A percentile compares a stretch with the other conserved stretches of the same genome.
Evolutionary conservation across 2,888 invertebrate genomes (phyloP).

Genomic region (Epicampocera succincta): DNA sequence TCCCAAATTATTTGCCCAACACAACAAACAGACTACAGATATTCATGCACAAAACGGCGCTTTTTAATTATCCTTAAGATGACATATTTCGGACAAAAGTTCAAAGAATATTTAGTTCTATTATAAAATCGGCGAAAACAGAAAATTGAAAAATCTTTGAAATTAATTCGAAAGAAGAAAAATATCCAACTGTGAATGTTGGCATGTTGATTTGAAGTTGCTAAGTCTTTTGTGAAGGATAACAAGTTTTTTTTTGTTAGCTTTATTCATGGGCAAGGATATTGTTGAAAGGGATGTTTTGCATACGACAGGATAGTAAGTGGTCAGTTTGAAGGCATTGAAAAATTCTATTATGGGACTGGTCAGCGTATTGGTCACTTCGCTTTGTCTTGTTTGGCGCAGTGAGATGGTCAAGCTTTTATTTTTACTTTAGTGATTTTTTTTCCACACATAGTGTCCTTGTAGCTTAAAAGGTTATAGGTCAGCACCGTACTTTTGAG

Average conservation of each 20-base stretch:
- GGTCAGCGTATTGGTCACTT: constrained; percentile 79
- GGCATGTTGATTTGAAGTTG: constrained; percentile 17
- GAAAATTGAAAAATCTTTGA: constrained; percentile 43
- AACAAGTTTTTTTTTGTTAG: constrained; percentile 72
- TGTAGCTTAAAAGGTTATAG: constrained; percentile 75
- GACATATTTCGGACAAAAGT: constrained; percentile 72
- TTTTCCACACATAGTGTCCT: constrained; percentile 54
- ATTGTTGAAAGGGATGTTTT: constrained; percentile 68
- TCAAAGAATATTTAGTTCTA: constrained; percentile 45
- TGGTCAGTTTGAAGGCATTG: constrained; percentile 61
- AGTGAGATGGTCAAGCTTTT: constrained; percentile 60
- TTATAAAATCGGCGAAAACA: not conserved
- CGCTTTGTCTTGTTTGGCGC: constrained; percentile 71
- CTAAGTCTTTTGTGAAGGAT: constrained; percentile 74
- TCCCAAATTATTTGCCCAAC: constrained; percentile 2
- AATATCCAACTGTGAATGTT: constrained; percentile 64
- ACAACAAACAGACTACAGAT: constrained; percentile 74
- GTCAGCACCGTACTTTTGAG: constrained; percentile 79
- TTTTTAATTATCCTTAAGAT: constrained; percentile 79
- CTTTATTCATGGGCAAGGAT: not conserved
- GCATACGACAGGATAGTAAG: constrained; percentile 56
- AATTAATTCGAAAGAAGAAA: constrained; percentile 14
- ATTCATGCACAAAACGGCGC: constrained; percentile 78
- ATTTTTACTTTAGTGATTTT: constrained; percentile 3
- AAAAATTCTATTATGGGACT: constrained; percentile 68